Evolutionary conservation across 1,140 invertebrate genomes (phyloP), one percentile per base, ranked within the genome.

Genomic region (Drosophila grimshawi): DNA sequence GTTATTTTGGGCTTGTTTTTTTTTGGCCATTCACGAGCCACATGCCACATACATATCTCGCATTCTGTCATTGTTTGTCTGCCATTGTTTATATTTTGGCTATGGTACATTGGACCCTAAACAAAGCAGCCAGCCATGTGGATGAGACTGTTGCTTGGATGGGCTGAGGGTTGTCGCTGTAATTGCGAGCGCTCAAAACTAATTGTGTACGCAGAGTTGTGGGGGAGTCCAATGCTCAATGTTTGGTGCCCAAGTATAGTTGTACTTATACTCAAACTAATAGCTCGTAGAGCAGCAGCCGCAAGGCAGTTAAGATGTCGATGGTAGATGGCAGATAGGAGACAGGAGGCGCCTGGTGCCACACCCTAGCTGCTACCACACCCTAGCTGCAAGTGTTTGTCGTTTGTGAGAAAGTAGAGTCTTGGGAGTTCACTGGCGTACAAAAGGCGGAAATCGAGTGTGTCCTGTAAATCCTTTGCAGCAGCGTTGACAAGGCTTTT

Each of bases 101-200:
- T 62, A 53, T 45, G 57, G n/a, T 10, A 37, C 39, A 8, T 37
- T 46, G 32, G 29, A 35, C 8, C 30, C 37, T 43, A 41, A 37
- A 55, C 48, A 45, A 65, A 59, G 37, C 39, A 53, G 61, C 43
- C 59, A 49, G 35, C 55, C 63, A 56, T 56, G 49, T 61, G 53
- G 57, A 66, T 48, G 41, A 41, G 39, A 41, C 7, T 10, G 7
- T 2, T 19, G 37, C 0, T 3, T 11, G 6, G 37, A 30, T 43
- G 39, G 32, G 39, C 19, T 48, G 62, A 27, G 45, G 41, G 35
- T 10, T 45, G 30, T 49, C 39, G 30, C n/a, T 45, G 45, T 62
- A 76, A 77, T 80, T 85, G 71, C 51, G 45, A 39, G 49, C 52
- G 56, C 62, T 81, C 55, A 72, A 81, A 70, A 76, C 82, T 86